Evolutionary conservation across 2,888 invertebrate genomes (phyloP).

Genomic region (Hirtodrosophila trivittata): DNA sequence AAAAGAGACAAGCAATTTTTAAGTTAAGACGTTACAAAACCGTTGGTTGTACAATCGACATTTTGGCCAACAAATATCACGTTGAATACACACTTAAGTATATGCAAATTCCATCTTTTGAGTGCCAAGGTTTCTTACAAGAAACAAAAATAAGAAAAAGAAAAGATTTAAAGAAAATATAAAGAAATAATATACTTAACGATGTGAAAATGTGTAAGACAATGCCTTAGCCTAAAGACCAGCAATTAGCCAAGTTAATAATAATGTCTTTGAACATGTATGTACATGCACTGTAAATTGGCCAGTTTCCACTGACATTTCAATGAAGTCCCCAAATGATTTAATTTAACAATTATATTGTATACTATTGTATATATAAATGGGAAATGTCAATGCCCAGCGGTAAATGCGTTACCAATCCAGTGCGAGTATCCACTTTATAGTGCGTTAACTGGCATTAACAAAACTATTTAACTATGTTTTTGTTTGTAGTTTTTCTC

Average conservation of each 20-base stretch:
- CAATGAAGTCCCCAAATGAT: slow-evolving; percentile 61
- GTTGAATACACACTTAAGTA: slow-evolving; percentile 51
- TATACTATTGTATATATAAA: too few relatives aligned
- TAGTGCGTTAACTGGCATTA: slow-evolving; percentile 55
- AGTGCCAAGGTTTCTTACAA: slow-evolving; percentile 72
- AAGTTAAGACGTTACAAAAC: slow-evolving; percentile 54
- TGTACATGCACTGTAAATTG: slow-evolving; percentile 22
- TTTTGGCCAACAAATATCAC: slow-evolving; percentile 38
- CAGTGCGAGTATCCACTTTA: slow-evolving; percentile 30
- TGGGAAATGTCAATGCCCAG: slow-evolving; percentile 56
- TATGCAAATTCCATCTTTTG: slow-evolving; percentile 68
- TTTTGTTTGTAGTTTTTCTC: slow-evolving; percentile 1
- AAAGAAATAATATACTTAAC: slow-evolving; percentile 50
- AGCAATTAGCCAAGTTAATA: slow-evolving; percentile 60
- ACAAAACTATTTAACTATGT: slow-evolving; percentile 17
- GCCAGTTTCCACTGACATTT: slow-evolving; percentile 58
- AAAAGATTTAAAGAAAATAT: slow-evolving; percentile 27
- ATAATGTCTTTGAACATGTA: slow-evolving; percentile 29
- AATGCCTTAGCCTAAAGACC: slow-evolving; percentile 57
- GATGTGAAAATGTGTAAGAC: slow-evolving; percentile 69
- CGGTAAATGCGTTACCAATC: slow-evolving; percentile 42
- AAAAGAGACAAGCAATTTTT: too few relatives aligned
- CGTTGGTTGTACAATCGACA: slow-evolving; percentile 54
- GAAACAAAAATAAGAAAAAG: slow-evolving; percentile 37
- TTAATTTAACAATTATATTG: slow-evolving; percentile 61